Evolutionary conservation across 1,140 invertebrate genomes (phyloP).

Genomic region (Aphelenchoides besseyi): DNA sequence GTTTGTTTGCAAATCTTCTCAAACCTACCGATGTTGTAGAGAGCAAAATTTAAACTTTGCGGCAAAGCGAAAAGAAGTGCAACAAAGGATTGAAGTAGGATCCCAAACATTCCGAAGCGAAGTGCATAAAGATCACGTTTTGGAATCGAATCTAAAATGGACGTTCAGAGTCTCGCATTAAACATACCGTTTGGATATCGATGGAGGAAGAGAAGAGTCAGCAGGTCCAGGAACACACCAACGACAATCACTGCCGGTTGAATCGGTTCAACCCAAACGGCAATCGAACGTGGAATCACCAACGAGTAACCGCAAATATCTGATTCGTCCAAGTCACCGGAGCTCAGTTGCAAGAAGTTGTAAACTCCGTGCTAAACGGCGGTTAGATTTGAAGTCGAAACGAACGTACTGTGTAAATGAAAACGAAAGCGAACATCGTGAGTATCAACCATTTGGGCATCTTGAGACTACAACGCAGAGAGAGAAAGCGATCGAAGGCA

Average conservation of each 20-base stretch:
- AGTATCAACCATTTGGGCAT: neutral
- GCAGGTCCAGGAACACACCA: neutral
- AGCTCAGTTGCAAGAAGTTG: neutral
- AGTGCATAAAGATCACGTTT: neutral
- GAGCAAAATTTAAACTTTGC: neutral
- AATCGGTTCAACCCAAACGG: neutral
- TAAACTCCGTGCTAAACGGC: neutral
- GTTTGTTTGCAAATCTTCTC: neutral
- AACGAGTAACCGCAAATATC: neutral
- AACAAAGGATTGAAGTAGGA: neutral
- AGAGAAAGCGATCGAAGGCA: constrained; percentile 4
- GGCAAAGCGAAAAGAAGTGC: neutral
- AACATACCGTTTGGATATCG: neutral
- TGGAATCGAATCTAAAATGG: neutral
- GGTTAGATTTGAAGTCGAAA: neutral
- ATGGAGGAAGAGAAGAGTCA: neutral
- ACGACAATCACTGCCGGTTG: neutral
- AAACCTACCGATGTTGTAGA: constrained; percentile 15
- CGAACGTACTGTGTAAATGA: neutral
- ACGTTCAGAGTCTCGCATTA: neutral
- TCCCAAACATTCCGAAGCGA: neutral
- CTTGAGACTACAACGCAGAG: neutral
- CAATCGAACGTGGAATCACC: neutral
- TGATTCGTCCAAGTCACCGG: neutral
- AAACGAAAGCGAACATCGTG: neutral